phyloP scores from a whole-genome alignment of 2,888 invertebrate species.

The Tryphoninae sp. region DNA sequence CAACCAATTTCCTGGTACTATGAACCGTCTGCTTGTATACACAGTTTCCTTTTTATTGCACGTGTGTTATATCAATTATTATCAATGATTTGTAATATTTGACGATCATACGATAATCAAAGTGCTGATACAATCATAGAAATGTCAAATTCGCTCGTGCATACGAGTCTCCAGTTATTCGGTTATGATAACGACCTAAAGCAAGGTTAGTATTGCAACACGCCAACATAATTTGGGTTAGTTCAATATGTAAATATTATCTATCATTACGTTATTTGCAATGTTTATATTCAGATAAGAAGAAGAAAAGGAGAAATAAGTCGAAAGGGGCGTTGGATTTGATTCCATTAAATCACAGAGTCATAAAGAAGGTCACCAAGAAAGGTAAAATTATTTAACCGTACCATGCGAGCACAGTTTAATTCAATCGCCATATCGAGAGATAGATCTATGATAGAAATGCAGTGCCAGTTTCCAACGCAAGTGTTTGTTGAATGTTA shows the following conservation, averaged over 20 bases:
- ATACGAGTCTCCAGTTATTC: slow-evolving; percentile 83
- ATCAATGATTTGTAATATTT: slow-evolving; percentile 2
- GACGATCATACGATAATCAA: neutral
- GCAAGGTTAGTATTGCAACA: slow-evolving; percentile 66
- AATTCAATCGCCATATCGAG: too few relatives aligned
- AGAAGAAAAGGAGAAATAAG: slow-evolving; percentile 77
- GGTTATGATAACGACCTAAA: slow-evolving; percentile 77
- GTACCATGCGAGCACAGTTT: slow-evolving; percentile 35
- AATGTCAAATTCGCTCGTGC: slow-evolving; percentile 84
- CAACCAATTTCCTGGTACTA: too few relatives aligned
- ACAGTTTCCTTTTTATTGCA: neutral
- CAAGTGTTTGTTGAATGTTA: too few relatives aligned
- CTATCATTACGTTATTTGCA: neutral
- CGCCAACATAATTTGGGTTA: neutral
- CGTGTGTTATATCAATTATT: neutral
- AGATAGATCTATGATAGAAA: too few relatives aligned
- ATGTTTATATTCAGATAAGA: slow-evolving; percentile 75
- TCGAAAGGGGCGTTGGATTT: slow-evolving; percentile 75
- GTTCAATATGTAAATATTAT: neutral
- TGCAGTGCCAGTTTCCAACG: too few relatives aligned
- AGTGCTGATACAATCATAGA: slow-evolving; percentile 57
- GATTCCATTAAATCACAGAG: slow-evolving; percentile 75
- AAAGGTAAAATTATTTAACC: slow-evolving; percentile 68
- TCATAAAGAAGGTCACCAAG: slow-evolving; percentile 72
- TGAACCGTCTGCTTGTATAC: too few relatives aligned